phyloP scores from a whole-genome alignment of 1,140 invertebrate genomes.

The Platyura marginata region DNA sequence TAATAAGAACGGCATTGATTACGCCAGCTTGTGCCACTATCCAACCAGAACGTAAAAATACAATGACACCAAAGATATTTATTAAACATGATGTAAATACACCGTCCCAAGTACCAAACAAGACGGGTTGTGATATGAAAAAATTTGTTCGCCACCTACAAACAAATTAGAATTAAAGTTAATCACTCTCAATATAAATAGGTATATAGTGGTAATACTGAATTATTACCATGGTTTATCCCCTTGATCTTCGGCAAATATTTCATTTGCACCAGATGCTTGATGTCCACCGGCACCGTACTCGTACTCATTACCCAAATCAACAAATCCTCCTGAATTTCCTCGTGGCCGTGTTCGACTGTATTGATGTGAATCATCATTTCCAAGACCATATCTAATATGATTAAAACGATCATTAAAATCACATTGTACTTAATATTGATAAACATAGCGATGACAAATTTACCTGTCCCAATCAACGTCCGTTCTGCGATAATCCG shows the following conservation, averaged over 20 bases:
- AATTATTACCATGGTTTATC: constrained; percentile 23
- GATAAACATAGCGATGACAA: not conserved
- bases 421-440: not conserved
- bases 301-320: constrained; percentile 50
- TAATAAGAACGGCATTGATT: constrained; percentile 68
- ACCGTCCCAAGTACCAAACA: constrained; percentile 96
- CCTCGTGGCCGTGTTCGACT: constrained; percentile 20
- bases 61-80: constrained; percentile 94
- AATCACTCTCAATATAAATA: not conserved
- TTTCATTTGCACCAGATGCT: constrained; percentile 66
- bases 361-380: constrained; percentile 22
- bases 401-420: not conserved
- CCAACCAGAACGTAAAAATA: constrained; percentile 91
- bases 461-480: constrained; percentile 2
- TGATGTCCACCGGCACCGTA: constrained; percentile 59
- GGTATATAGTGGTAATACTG: too few species aligned
- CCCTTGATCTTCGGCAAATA: constrained; percentile 73
- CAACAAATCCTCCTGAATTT: constrained; percentile 44
- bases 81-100: constrained; percentile 71
- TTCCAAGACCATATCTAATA: constrained; percentile 14
- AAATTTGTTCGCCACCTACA: constrained; percentile 91
- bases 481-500: not conserved
- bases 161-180: constrained; percentile 38
- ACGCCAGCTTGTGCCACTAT: constrained; percentile 91
- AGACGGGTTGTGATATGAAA: constrained; percentile 78